Percentiles rank a stretch among this genome's conserved stretches.
phyloP scores from a whole-genome alignment of 64 coral and sea anemone species.

The Actinia equina region DNA sequence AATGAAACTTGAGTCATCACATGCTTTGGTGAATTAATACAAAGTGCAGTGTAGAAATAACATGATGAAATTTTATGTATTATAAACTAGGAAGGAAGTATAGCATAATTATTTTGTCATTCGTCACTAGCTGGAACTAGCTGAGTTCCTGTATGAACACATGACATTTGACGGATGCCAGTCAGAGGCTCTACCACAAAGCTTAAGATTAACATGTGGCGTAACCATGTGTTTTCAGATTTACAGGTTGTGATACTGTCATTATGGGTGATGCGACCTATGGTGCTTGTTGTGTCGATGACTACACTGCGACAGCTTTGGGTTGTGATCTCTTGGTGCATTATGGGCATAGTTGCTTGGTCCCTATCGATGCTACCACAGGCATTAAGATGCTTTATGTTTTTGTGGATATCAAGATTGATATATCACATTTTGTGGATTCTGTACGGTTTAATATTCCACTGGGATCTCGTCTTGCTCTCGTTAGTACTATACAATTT shows the following conservation, averaged over 20 bases:
- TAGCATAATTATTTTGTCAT: too few relatives aligned
- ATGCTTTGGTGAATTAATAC: too few relatives aligned
- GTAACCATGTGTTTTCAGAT: conserved; percentile 38
- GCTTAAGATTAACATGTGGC: too few relatives aligned
- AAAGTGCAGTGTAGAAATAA: too few relatives aligned
- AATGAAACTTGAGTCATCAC: too few relatives aligned
- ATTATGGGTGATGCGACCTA: conserved; percentile 99
- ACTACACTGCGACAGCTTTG: conserved; percentile 84
- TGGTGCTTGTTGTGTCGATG: conserved; percentile 98
- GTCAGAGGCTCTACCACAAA: too few relatives aligned
- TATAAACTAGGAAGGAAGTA: too few relatives aligned
- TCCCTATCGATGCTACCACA: conserved; percentile 87
- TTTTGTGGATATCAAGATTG: conserved; percentile 98
- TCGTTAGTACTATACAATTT: conserved; percentile 98
- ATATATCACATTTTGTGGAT: conserved; percentile 88
- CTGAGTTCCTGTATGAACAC: too few relatives aligned
- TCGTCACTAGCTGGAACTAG: too few relatives aligned
- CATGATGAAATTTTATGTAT: too few relatives aligned
- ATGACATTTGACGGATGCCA: too few relatives aligned
- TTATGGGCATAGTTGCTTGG: conserved; percentile 96
- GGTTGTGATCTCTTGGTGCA: conserved; percentile 94
- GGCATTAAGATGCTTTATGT: conserved; percentile 99
- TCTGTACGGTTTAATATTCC: conserved; percentile 69
- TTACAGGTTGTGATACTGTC: conserved; percentile 85
- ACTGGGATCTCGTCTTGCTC: conserved; percentile 52